These are phyloP conservation scores for Leucoraja erinaceus DNA, from an alignment of 2,113 vertebrate species.

Conservation along the genomic window DNA sequence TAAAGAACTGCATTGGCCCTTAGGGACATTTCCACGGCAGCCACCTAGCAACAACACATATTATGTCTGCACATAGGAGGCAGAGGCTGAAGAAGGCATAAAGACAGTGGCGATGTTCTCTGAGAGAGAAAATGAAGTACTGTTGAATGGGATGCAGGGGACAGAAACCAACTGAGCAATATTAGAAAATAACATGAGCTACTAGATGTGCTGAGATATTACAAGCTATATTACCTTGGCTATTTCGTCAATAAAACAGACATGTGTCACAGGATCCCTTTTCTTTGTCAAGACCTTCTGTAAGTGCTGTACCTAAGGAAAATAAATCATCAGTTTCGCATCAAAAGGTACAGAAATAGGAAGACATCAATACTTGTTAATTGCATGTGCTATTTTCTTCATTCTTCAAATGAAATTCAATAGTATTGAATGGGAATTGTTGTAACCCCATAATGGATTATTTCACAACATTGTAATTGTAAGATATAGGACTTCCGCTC, in stretches of 20 bases:
- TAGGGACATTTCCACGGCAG: no score
- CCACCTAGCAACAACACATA: no score
- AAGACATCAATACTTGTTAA: not conserved
- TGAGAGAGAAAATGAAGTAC: no score
- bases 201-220: no score
- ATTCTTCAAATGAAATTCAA: not conserved
- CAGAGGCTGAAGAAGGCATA: no score
- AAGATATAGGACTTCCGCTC: not conserved
- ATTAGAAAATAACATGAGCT: no score
- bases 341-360: not conserved
- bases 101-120: no score
- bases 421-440: not conserved
- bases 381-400: not conserved
- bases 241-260: conserved; percentile 95
- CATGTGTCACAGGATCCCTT: conserved; percentile 88
- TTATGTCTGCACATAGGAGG: no score
- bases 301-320: conserved; percentile 83
- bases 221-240: conserved; percentile 68
- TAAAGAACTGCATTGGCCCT: no score
- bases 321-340: not conserved
- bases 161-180: no score
- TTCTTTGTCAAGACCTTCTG: conserved; percentile 91
- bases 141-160: no score
- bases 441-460: not conserved
- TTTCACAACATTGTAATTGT: not conserved